These are phyloP conservation scores for Pygoscelis adeliae DNA, from an alignment of 2,113 vertebrate species.

Conservation along the genomic window DNA sequence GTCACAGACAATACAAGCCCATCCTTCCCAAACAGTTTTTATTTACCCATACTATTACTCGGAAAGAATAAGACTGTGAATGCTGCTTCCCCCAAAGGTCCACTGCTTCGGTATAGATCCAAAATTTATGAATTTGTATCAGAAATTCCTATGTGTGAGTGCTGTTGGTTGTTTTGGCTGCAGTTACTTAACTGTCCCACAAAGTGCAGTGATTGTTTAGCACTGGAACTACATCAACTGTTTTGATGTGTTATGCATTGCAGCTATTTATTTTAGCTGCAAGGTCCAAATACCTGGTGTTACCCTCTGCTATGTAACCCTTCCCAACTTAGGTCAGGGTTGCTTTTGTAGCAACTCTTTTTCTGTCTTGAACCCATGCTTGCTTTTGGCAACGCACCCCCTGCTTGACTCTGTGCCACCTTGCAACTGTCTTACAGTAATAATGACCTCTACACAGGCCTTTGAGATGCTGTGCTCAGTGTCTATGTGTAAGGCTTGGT, in stretches of 20 bases:
- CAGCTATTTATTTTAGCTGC: not conserved
- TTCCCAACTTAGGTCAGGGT: not conserved
- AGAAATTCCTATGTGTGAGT: fast-evolving
- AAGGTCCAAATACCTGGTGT: not conserved
- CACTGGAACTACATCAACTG: not conserved
- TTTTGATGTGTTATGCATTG: not conserved
- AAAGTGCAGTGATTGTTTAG: not conserved
- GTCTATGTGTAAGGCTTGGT: not conserved
- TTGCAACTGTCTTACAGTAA: not conserved
- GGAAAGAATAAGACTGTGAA: not conserved
- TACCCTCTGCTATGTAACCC: not conserved
- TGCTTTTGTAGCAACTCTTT: not conserved
- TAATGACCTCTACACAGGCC: not conserved
- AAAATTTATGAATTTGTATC: not conserved
- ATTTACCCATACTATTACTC: not conserved
- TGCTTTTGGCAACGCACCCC: not conserved
- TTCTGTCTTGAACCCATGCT: not conserved
- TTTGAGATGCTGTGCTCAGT: not conserved
- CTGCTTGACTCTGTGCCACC: not conserved
- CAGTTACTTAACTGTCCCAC: not conserved
- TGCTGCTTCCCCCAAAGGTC: not conserved
- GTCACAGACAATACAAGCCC: not conserved
- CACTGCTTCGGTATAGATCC: not conserved
- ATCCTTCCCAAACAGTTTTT: not conserved
- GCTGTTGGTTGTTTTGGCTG: not conserved